These are phyloP conservation scores for Microctonus aethiopoides DNA, from an alignment of 2,888 invertebrate genomes.

Conservation along the genomic window DNA sequence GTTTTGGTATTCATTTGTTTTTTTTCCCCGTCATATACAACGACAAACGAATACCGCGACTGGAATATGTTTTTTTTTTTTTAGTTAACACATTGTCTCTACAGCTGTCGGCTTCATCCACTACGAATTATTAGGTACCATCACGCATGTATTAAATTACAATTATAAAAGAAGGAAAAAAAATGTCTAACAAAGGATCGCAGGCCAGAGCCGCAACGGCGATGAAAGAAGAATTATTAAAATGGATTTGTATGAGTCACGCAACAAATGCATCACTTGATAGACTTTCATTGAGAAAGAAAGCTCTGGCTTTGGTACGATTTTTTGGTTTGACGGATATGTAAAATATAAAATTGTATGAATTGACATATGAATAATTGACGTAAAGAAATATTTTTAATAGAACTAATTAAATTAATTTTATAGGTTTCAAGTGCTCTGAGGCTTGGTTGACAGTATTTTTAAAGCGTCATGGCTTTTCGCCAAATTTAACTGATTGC, in stretches of 20 bases:
- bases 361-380: neutral
- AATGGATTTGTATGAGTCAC: conserved; percentile 54
- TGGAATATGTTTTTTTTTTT: neutral
- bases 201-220: conserved; percentile 21
- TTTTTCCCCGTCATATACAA: neutral
- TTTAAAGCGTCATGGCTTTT: conserved; percentile 51
- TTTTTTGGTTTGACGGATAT: conserved; percentile 44
- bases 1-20: neutral
- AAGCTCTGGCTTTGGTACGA: conserved; percentile 47
- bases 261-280: conserved; percentile 50
- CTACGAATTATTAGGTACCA: too few relatives aligned
- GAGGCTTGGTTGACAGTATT: conserved; percentile 52
- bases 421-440: conserved; percentile 52
- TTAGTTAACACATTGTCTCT: neutral
- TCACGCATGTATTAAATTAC: neutral
- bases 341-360: conserved; percentile 17
- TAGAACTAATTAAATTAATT: conserved; percentile 22
- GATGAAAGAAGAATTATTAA: conserved; percentile 47
- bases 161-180: neutral
- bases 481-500: conserved; percentile 38
- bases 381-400: neutral
- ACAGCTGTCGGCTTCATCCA: neutral
- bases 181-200: conserved; percentile 40
- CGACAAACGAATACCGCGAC: neutral
- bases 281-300: conserved; percentile 45